Evolutionary conservation across 2,797 vertebrate genomes (phyloP).

Genomic region (Anas capensis): DNA sequence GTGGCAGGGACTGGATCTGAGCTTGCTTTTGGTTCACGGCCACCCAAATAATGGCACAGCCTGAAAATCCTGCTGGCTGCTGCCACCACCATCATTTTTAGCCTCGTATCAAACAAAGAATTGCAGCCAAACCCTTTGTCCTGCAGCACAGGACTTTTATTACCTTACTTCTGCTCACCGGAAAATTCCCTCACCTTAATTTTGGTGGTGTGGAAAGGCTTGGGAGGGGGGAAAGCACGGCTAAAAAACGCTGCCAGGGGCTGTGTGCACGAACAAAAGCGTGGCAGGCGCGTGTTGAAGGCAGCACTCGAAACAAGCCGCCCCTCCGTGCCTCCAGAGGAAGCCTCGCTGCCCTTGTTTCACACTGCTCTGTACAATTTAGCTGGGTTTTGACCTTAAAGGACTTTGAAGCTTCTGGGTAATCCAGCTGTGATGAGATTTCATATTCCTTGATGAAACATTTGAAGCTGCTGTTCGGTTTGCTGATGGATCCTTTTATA

Average conservation of each 20-base stretch:
- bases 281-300: not conserved
- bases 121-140: not conserved
- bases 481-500: not conserved
- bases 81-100: not conserved
- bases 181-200: not conserved
- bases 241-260: not conserved
- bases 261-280: not conserved
- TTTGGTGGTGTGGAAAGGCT: not conserved
- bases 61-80: not conserved
- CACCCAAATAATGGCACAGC: fast-evolving
- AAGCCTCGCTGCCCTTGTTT: not conserved
- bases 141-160: not conserved
- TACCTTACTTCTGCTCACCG: not conserved
- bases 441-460: conserved; percentile 31
- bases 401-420: not conserved
- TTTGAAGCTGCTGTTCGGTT: not conserved
- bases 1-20: not conserved
- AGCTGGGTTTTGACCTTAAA: conserved; percentile 12
- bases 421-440: conserved; percentile 47
- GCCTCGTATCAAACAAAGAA: not conserved
- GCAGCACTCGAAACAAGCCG: not conserved
- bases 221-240: not conserved
- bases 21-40: not conserved
- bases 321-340: not conserved
- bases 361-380: not conserved